Evolutionary conservation across 2,113 vertebrate species (phyloP).

Genomic region (Tursiops truncatus): DNA sequence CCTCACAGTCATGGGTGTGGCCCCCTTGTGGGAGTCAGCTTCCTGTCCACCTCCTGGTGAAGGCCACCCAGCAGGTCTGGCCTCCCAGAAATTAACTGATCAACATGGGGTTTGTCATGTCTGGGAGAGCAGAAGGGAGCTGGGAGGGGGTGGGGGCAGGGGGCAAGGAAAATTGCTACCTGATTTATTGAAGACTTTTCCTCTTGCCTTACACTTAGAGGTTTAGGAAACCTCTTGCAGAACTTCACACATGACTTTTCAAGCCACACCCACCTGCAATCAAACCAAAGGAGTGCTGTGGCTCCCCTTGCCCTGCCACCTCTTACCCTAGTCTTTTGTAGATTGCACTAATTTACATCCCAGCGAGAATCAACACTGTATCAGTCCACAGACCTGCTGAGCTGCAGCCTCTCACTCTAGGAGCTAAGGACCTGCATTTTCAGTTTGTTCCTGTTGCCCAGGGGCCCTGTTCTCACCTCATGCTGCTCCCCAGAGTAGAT

Average conservation of each 20-base stretch:
- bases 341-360: constrained; percentile 91
- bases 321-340: constrained; percentile 74
- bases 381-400: constrained; percentile 76
- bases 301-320: constrained; percentile 62
- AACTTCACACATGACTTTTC: constrained; percentile 75
- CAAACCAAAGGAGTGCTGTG: constrained; percentile 87
- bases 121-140: constrained; percentile 62
- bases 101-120: constrained; percentile 40
- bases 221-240: constrained; percentile 80
- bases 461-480: constrained; percentile 30
- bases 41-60: constrained; percentile 43
- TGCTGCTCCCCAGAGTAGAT: constrained; percentile 50
- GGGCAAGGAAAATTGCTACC: constrained; percentile 74
- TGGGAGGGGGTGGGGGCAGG: constrained; percentile 53
- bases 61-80: constrained; percentile 71
- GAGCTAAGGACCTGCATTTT: constrained; percentile 59
- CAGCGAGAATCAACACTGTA: constrained; percentile 71
- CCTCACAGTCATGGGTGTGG: constrained; percentile 14
- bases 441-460: constrained; percentile 25
- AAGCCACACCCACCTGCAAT: constrained; percentile 80
- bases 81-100: constrained; percentile 78
- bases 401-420: constrained; percentile 66
- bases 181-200: constrained; percentile 80
- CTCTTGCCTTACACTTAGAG: constrained; percentile 89
- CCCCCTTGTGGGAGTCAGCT: constrained; percentile 29